These are phyloP conservation scores for Oncorhynchus tshawytscha DNA, from an alignment of 2,113 vertebrate genomes.

Conservation along the genomic window DNA sequence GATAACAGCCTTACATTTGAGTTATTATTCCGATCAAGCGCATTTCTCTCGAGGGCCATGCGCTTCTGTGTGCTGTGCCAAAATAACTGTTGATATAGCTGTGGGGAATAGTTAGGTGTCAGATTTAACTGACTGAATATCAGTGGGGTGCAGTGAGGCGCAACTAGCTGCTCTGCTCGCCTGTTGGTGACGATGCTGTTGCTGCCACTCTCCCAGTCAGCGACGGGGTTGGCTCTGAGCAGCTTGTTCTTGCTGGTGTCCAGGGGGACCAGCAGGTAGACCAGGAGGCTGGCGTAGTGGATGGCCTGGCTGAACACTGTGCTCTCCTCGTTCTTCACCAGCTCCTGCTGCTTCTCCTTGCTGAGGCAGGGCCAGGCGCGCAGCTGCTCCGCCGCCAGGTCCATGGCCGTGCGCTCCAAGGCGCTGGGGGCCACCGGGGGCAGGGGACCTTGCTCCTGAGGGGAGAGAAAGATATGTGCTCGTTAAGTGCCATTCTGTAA, in stretches of 20 bases:
- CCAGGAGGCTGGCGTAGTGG: constrained; percentile 98
- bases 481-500: too few relatives aligned
- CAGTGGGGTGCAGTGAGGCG: too few relatives aligned
- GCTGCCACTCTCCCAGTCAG: constrained; percentile 98
- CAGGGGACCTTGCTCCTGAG: constrained; percentile 69
- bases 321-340: constrained; percentile 94
- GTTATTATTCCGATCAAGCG: too few relatives aligned
- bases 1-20: too few relatives aligned
- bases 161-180: constrained; percentile 56
- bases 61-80: too few relatives aligned
- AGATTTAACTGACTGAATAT: too few relatives aligned
- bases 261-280: constrained; percentile 91
- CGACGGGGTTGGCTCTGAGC: constrained; percentile 77
- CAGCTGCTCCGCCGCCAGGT: constrained; percentile 90
- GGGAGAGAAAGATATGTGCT: background rate
- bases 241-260: constrained; percentile 96
- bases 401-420: constrained; percentile 90
- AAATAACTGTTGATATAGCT: too few relatives aligned
- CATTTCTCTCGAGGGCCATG: too few relatives aligned
- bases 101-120: too few relatives aligned
- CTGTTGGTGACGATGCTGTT: constrained; percentile 98
- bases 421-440: constrained; percentile 27
- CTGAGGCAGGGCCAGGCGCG: constrained; percentile 84
- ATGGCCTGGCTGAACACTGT: constrained; percentile 98
- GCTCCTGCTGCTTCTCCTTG: constrained; percentile 88